A percentile compares a stretch with the other conserved stretches of the same genome.
These are phyloP conservation scores for Andricus quercusramuli DNA, from an alignment of 2,888 invertebrate genomes.

Conservation along the genomic window DNA sequence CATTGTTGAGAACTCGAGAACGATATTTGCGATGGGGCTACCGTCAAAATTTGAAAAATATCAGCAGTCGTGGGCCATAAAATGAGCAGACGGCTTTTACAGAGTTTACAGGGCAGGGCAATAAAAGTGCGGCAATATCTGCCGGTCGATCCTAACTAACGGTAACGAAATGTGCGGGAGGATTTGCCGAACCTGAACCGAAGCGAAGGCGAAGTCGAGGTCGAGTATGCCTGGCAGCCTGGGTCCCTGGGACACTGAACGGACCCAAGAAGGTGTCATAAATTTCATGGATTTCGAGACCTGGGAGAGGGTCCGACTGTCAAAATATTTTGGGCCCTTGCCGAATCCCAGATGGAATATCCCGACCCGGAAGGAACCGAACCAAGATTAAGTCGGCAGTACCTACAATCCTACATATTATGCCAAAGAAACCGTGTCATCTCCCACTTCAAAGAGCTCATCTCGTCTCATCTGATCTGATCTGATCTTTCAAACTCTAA, in stretches of 20 bases:
- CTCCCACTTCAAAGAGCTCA: not conserved
- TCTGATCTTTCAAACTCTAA: not conserved
- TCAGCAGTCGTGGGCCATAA: not conserved
- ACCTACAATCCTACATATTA: too few relatives aligned
- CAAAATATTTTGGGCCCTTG: constrained; percentile 1
- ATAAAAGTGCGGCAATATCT: constrained; percentile 7
- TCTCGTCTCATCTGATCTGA: not conserved
- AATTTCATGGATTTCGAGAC: not conserved
- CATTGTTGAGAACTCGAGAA: not conserved
- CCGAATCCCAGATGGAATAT: not conserved
- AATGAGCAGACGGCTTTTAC: not conserved
- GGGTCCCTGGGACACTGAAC: not conserved
- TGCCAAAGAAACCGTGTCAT: not conserved
- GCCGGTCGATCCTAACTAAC: not conserved
- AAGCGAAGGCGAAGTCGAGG: not conserved
- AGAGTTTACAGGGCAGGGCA: not conserved
- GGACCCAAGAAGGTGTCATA: constrained; percentile 7
- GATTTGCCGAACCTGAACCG: not conserved
- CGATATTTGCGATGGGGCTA: constrained; percentile 8
- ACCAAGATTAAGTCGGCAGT: not conserved
- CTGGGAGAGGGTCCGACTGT: not conserved
- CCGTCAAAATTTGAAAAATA: not conserved
- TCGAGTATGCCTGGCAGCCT: not conserved
- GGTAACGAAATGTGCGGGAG: constrained; percentile 9
- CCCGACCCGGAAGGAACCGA: constrained; percentile 7